A percentile compares a stretch with the other conserved stretches of the same genome.
Evolutionary conservation across 2,888 invertebrate species (phyloP).

Genomic region (Leptinotarsa peninsularis): DNA sequence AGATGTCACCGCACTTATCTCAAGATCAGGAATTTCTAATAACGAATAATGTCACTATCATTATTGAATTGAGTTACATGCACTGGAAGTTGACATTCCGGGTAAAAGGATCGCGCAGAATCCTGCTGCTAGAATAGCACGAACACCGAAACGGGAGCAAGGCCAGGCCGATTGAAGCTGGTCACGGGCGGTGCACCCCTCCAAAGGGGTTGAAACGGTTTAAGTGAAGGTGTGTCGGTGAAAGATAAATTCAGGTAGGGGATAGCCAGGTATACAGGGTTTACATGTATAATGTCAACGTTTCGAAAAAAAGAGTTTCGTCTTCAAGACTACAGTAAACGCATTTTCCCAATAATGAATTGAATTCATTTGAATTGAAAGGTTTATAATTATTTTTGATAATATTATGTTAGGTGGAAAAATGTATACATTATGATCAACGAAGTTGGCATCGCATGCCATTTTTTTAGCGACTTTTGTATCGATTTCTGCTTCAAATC

Average conservation of each 20-base stretch:
- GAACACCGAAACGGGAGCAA: slow-evolving; percentile 52
- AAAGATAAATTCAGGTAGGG: no score
- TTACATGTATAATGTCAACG: no score
- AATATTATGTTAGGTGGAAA: no score
- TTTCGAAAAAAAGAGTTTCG: no score
- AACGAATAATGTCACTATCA: slow-evolving; percentile 50
- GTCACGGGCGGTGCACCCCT: slow-evolving; percentile 24
- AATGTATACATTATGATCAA: no score
- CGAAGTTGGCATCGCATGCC: no score
- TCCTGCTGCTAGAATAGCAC: slow-evolving; percentile 56
- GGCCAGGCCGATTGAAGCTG: slow-evolving; percentile 55
- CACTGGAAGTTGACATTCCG: slow-evolving; percentile 61
- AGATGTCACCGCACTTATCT: neutral
- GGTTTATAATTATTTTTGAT: no score
- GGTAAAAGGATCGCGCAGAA: slow-evolving; percentile 55
- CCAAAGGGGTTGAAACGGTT: slow-evolving; percentile 24
- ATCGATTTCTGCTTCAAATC: no score
- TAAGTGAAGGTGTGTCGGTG: neutral
- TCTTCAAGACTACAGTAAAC: no score
- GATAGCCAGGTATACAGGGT: neutral
- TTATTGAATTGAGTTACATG: slow-evolving; percentile 57
- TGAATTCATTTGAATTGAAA: no score
- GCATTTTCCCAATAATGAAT: no score
- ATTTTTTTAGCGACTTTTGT: no score
- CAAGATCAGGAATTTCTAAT: neutral